Evolutionary conservation across 2,888 invertebrate genomes (phyloP).

Genomic region (Geotrupes spiniger): DNA sequence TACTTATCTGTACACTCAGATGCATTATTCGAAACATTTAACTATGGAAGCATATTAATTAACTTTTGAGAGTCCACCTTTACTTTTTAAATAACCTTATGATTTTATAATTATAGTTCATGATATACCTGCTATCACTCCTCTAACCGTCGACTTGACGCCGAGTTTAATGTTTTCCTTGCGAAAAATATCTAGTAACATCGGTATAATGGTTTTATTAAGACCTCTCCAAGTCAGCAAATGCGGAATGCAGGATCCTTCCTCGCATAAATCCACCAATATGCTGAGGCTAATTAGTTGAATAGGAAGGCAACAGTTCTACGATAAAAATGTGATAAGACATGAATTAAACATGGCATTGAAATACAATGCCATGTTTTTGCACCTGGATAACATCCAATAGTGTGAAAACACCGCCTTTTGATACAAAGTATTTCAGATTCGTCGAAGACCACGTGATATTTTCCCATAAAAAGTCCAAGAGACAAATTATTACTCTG

Average conservation of each 20-base stretch:
- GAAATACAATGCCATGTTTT: too few relatives aligned
- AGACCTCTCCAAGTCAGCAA: constrained; percentile 44
- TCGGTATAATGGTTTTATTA: constrained; percentile 34
- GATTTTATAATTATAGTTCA: too few relatives aligned
- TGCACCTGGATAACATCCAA: constrained; percentile 49
- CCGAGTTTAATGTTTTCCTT: constrained; percentile 39
- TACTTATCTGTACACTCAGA: too few relatives aligned
- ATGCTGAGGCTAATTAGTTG: constrained; percentile 38
- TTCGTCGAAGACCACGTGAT: constrained; percentile 35
- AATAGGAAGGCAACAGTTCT: constrained; percentile 28
- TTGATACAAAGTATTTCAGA: constrained; percentile 41
- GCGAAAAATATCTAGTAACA: constrained; percentile 40
- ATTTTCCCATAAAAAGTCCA: constrained; percentile 50
- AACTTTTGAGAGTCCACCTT: too few relatives aligned
- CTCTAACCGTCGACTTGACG: constrained; percentile 27
- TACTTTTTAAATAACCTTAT: too few relatives aligned
- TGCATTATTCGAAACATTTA: too few relatives aligned
- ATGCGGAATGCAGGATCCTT: constrained; percentile 32
- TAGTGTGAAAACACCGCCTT: constrained; percentile 44
- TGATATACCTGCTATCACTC: constrained; percentile 9
- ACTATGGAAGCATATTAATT: too few relatives aligned
- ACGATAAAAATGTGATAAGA: too few relatives aligned
- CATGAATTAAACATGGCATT: neutral
- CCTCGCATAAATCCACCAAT: constrained; percentile 40
- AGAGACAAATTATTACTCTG: constrained; percentile 45